These are phyloP conservation scores for Nemotelus pantherinus DNA, from an alignment of 2,888 invertebrate genomes.

Conservation along the genomic window DNA sequence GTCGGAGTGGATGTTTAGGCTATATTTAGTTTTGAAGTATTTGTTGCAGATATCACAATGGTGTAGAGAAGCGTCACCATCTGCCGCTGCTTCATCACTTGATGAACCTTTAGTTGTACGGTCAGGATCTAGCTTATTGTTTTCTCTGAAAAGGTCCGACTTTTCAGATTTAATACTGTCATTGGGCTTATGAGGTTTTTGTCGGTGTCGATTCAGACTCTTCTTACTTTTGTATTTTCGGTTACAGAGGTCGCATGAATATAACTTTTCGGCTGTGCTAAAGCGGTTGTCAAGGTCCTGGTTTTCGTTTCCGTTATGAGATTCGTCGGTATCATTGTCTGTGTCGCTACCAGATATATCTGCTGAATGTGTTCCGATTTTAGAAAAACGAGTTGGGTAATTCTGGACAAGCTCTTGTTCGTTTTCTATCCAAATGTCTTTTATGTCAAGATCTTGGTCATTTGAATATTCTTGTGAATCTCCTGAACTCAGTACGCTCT, in stretches of 20 bases:
- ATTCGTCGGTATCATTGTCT: neutral
- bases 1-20: slow-evolving; percentile 11
- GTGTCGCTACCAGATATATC: no score
- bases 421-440: neutral
- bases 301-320: neutral
- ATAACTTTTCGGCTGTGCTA: neutral
- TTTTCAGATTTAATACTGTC: neutral
- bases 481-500: no score
- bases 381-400: no score
- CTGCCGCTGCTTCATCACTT: neutral
- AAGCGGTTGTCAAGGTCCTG: neutral
- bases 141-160: neutral
- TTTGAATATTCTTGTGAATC: neutral
- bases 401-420: neutral
- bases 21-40: slow-evolving; percentile 4
- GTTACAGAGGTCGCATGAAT: neutral
- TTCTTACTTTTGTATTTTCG: slow-evolving; percentile 10
- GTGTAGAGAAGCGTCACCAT: neutral
- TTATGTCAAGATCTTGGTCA: neutral
- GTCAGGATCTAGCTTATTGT: no score
- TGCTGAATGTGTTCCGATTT: no score
- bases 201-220: slow-evolving; percentile 4
- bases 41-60: slow-evolving; percentile 16
- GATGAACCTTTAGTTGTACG: no score
- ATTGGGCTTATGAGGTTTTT: neutral